Evolutionary conservation across 2,113 vertebrate species (phyloP), one percentile per base, ranked within the genome.

Genomic region (mouse (Mus musculus)): DNA sequence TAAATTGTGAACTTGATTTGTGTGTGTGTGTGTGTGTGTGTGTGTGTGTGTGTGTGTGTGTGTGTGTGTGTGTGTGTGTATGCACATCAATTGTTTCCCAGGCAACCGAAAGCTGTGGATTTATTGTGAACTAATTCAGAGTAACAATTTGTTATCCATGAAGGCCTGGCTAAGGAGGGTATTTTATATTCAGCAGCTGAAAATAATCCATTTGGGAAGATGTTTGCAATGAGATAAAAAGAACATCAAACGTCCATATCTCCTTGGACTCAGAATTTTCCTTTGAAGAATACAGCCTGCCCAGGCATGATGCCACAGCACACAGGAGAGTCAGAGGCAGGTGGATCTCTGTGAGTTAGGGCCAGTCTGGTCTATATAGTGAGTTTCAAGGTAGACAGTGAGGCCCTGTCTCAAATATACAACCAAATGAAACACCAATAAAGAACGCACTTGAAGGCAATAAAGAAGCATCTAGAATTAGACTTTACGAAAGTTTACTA

Each of bases 171-270:
- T 92, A 49, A 76, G 26, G 92, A 75, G 77, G 14, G 7, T 13
- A 36, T 11, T 65, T 73, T 92, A 71, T 52, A 65, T 20, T 46
- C 28, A 46, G 65, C 22, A 30, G 56, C 56, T 82, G 36, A 75
- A 92, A 95, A 82, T 12, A 88, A 75, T 67, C 36, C 73, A 67
- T 59, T 81, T 95, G 36, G 20, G 65, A 81, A 88, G 22, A 12
- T 75, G 54, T 73, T 63, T n/a, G 54, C 36, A 73, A 56, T 54
- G 20, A 28, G 7, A 39, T 59, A 46, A 77, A 81, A 85, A 69
- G 8, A 33, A 56, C 16, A n/a, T 89, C 92, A 89, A 56, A 36
- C 49, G 49, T 77, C 42, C 59, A 72, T 84, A 52, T 89, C 69
- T n/a, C 36, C 46, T 95, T 78, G 14, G 19, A 52, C 67, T 46